These are phyloP conservation scores for Frankliniella intonsa DNA, from an alignment of 2,888 invertebrate genomes.

Conservation along the genomic window DNA sequence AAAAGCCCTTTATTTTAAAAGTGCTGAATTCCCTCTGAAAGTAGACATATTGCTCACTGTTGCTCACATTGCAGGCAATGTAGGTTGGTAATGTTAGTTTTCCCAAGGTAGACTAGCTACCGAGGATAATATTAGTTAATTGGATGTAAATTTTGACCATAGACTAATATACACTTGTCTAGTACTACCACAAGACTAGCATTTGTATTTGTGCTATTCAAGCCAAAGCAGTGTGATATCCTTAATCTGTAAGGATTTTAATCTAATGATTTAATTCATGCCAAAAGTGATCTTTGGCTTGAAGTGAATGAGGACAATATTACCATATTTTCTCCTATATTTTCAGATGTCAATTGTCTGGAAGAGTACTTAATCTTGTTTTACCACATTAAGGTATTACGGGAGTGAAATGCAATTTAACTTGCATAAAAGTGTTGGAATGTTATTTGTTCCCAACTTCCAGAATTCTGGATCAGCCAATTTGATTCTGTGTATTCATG, in stretches of 20 bases:
- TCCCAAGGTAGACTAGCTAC: not conserved
- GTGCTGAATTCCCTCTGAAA: not conserved
- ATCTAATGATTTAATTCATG: constrained; percentile 1
- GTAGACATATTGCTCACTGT: constrained; percentile 13
- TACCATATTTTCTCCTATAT: constrained; percentile 21
- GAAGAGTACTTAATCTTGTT: not conserved
- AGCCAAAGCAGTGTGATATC: constrained; percentile 24
- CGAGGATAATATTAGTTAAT: not conserved
- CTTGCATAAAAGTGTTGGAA: not conserved
- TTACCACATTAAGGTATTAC: not conserved
- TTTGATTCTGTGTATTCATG: not conserved
- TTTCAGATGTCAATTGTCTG: not conserved
- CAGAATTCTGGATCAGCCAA: not conserved
- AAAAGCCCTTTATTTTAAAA: not conserved
- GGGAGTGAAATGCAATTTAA: not conserved
- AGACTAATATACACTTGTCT: constrained; percentile 20
- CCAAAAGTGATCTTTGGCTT: constrained; percentile 9
- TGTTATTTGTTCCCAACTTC: not conserved
- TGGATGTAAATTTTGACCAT: not conserved
- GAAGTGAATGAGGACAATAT: constrained; percentile 11
- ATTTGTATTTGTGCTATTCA: not conserved
- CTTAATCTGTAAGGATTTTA: constrained; percentile 15
- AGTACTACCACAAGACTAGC: not conserved
- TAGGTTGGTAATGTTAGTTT: not conserved
- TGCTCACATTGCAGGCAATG: constrained; percentile 13